Evolutionary conservation across 53 echinoderm and acorn worm species (phyloP).

Genomic region (Henricia sp.): DNA sequence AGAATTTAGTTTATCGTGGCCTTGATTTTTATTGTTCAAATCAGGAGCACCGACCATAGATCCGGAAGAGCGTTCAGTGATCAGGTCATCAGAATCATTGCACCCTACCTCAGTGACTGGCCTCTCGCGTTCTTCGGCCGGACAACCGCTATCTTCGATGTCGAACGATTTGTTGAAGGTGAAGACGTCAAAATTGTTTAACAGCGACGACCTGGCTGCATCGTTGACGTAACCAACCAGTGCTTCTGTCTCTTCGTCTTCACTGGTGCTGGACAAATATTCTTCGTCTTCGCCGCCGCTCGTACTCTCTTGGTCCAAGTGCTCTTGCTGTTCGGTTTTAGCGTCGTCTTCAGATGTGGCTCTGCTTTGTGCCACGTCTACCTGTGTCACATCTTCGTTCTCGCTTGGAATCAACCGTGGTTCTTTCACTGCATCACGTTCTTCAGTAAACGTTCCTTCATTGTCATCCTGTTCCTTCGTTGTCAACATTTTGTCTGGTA

Average conservation of each 20-base stretch:
- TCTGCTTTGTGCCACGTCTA: background rate
- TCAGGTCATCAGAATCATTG: too few species aligned
- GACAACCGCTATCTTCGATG: background rate
- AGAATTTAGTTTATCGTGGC: too few species aligned
- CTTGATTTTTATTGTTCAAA: too few species aligned
- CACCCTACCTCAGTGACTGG: too few species aligned
- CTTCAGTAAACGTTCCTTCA: background rate
- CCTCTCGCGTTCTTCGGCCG: background rate
- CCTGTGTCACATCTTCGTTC: background rate
- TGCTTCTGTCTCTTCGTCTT: constrained; percentile 17
- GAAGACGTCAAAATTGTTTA: constrained; percentile 11
- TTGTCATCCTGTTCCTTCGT: background rate
- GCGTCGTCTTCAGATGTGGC: background rate
- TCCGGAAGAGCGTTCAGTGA: too few species aligned
- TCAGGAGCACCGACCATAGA: too few species aligned
- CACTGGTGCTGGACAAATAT: background rate
- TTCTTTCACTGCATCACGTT: background rate
- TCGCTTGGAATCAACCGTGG: background rate
- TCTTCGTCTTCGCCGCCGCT: background rate
- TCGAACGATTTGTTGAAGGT: constrained; percentile 6
- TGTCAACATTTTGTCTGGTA: background rate
- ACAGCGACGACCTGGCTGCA: constrained; percentile 37
- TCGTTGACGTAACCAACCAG: constrained; percentile 33
- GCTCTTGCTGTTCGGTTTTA: background rate
- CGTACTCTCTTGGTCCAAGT: constrained; percentile 1